These are phyloP conservation scores for Antheraea mylitta DNA, from an alignment of 1,140 invertebrate species.

Conservation along the genomic window DNA sequence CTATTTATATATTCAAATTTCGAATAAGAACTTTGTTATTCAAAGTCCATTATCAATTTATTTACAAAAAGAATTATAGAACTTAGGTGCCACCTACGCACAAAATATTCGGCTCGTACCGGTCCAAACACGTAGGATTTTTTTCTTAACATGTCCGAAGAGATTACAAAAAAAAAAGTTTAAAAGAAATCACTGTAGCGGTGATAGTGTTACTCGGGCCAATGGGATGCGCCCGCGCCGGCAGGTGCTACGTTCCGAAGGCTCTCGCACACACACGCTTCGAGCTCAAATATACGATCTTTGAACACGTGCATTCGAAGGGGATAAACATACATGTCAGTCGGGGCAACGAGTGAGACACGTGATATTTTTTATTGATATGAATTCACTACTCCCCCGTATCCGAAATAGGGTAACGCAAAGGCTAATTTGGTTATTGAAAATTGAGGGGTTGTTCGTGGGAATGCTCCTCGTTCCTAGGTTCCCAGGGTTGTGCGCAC, in stretches of 20 bases:
- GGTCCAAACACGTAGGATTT: constrained; percentile 74
- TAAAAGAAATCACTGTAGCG: constrained; percentile 77
- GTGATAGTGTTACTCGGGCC: constrained; percentile 61
- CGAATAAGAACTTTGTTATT: constrained; percentile 33
- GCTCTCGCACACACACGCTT: constrained; percentile 55
- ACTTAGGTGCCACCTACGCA: constrained; percentile 71
- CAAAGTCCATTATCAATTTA: constrained; percentile 60
- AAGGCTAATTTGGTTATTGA: constrained; percentile 79
- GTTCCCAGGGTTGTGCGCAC: constrained; percentile 76
- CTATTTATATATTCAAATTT: constrained; percentile 30
- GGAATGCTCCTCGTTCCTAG: constrained; percentile 71
- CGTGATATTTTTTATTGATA: constrained; percentile 69
- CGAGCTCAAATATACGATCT: constrained; percentile 64
- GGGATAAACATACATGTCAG: constrained; percentile 56
- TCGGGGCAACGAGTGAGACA: constrained; percentile 42
- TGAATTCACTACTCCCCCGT: constrained; percentile 77
- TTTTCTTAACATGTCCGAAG: constrained; percentile 68
- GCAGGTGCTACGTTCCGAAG: constrained; percentile 66
- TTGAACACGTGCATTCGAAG: constrained; percentile 76
- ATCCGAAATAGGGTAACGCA: constrained; percentile 78
- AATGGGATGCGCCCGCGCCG: constrained; percentile 69
- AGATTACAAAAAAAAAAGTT: constrained; percentile 72
- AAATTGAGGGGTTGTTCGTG: constrained; percentile 78
- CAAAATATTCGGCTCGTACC: constrained; percentile 61
- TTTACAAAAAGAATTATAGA: constrained; percentile 63